These are phyloP conservation scores for Serrognathus titanus DNA, from an alignment of 2,888 invertebrate genomes.

Conservation along the genomic window DNA sequence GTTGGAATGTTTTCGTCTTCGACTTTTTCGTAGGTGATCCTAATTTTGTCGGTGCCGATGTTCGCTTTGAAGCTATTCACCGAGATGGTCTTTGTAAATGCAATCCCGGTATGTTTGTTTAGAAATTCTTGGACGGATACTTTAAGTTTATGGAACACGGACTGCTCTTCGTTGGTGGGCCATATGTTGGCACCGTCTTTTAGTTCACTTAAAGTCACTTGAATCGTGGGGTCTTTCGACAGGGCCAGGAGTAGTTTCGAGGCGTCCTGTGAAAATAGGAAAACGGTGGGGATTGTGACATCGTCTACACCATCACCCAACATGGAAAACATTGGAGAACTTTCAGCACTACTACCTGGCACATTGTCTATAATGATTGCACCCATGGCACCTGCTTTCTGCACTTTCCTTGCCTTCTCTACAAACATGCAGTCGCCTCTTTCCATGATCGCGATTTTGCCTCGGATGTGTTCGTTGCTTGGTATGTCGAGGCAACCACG, in stretches of 20 bases:
- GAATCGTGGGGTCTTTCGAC: slow-evolving; percentile 53
- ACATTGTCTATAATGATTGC: slow-evolving; percentile 86
- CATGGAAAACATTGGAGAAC: slow-evolving; percentile 91
- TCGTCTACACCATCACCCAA: slow-evolving; percentile 88
- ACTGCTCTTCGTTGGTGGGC: slow-evolving; percentile 50
- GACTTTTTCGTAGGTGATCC: slow-evolving; percentile 36
- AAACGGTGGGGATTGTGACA: slow-evolving; percentile 86
- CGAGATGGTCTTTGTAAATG: slow-evolving; percentile 39
- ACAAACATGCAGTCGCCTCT: slow-evolving; percentile 95
- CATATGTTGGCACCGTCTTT: slow-evolving; percentile 46
- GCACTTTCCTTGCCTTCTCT: slow-evolving; percentile 83
- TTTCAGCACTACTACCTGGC: slow-evolving; percentile 68
- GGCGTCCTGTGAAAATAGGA: slow-evolving; percentile 80
- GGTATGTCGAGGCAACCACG: slow-evolving; percentile 61
- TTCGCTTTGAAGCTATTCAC: slow-evolving; percentile 43
- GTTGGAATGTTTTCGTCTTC: slow-evolving; percentile 23
- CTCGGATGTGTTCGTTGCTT: slow-evolving; percentile 59
- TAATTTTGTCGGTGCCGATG: slow-evolving; percentile 41
- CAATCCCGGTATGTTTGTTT: slow-evolving; percentile 46
- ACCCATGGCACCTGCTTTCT: slow-evolving; percentile 77
- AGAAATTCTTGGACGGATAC: slow-evolving; percentile 49
- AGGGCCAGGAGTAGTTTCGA: slow-evolving; percentile 61
- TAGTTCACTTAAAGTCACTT: slow-evolving; percentile 55
- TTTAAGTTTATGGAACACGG: slow-evolving; percentile 47
- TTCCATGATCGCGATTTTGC: slow-evolving; percentile 80